These are phyloP conservation scores for Galendromus occidentalis DNA, from an alignment of 1,140 invertebrate species.

Conservation along the genomic window DNA sequence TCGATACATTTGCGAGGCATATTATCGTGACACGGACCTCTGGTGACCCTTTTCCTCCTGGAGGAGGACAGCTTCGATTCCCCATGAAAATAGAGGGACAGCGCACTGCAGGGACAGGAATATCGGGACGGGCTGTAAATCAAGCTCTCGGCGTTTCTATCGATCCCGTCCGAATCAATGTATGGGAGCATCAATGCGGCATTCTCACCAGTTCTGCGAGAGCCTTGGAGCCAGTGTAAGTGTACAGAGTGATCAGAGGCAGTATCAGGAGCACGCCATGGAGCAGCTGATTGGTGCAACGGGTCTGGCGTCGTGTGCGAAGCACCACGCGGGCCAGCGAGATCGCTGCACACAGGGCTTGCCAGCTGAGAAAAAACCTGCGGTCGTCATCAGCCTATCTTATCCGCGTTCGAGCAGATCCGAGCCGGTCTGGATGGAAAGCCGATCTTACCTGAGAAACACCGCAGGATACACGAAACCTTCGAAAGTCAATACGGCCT, in stretches of 20 bases:
- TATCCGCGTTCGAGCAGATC: background rate
- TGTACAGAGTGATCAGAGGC: background rate
- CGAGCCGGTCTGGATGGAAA: background rate
- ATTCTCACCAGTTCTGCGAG: constrained; percentile 1
- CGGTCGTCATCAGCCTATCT: background rate
- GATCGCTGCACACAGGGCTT: background rate
- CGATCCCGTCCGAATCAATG: too few species aligned
- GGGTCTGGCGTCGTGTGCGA: background rate
- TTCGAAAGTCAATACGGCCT: background rate
- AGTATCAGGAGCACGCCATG: background rate
- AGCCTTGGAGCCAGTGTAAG: background rate
- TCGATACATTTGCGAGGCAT: too few species aligned
- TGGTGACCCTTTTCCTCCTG: background rate
- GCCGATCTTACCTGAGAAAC: background rate
- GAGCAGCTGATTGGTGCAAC: background rate
- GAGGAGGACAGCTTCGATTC: background rate
- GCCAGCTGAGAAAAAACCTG: constrained; percentile 10
- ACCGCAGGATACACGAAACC: background rate
- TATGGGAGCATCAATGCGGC: too few species aligned
- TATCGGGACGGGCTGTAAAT: background rate
- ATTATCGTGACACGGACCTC: background rate
- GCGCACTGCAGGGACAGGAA: background rate
- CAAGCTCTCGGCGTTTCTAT: too few species aligned
- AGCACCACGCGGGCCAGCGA: background rate
- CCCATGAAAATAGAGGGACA: background rate